These are phyloP conservation scores for Takifugu rubripes DNA, from an alignment of 2,797 vertebrate genomes.

Conservation along the genomic window DNA sequence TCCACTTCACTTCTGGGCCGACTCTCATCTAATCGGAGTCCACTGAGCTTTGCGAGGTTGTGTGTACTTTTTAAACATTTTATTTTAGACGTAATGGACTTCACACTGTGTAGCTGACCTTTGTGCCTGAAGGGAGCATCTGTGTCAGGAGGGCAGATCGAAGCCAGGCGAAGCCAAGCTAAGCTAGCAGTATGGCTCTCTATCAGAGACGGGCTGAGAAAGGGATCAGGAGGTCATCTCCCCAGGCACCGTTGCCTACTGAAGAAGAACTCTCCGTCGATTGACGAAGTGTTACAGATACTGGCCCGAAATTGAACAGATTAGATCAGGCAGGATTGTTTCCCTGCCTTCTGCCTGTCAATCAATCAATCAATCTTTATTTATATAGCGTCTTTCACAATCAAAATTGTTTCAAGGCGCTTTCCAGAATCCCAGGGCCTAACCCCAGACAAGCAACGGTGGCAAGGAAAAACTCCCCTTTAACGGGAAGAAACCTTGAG, in stretches of 20 bases:
- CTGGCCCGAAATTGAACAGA: conserved; percentile 55
- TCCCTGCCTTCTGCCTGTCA: conserved; percentile 36
- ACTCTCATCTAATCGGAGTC: conserved; percentile 36
- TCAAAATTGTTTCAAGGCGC: too few species aligned
- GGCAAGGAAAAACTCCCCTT: too few species aligned
- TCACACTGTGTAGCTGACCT: conserved; percentile 45
- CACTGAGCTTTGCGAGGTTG: conserved; percentile 35
- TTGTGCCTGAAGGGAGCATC: conserved; percentile 48
- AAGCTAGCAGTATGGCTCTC: conserved; percentile 66
- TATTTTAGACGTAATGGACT: conserved; percentile 43
- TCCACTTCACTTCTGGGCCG: conserved; percentile 29
- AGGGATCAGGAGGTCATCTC: conserved; percentile 63
- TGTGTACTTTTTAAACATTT: conserved; percentile 26
- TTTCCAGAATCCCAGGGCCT: too few species aligned
- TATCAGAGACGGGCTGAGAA: conserved; percentile 58
- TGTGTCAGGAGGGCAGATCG: conserved; percentile 55
- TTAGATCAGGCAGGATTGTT: conserved; percentile 34
- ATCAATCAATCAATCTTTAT: too few species aligned
- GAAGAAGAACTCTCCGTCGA: conserved; percentile 59
- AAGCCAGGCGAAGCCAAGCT: conserved; percentile 62
- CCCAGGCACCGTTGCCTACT: conserved; percentile 37
- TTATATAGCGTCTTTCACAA: too few species aligned
- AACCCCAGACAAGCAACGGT: too few species aligned
- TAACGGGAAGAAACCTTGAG: too few species aligned
- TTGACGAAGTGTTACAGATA: conserved; percentile 44